Conservation (phyloP, 2,888 invertebrate genomes). For the Sphaerophoria taeniata region DNA sequence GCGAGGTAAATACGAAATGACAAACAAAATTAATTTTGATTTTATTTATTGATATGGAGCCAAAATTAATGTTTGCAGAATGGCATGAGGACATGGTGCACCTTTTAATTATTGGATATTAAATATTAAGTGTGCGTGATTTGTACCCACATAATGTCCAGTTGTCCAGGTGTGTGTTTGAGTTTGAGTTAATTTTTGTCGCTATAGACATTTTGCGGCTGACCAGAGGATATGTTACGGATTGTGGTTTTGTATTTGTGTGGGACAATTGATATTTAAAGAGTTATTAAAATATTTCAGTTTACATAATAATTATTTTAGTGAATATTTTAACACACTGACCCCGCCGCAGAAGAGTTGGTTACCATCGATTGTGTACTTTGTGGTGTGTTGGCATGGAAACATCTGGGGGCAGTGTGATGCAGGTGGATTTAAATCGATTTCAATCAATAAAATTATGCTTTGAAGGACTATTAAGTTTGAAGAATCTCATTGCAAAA, state of each 20-base stretch:
- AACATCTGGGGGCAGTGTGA: no score
- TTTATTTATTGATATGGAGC: slow-evolving; percentile 3
- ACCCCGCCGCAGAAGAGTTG: no score
- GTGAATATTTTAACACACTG: no score
- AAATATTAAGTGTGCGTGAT: no score
- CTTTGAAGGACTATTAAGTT: no score
- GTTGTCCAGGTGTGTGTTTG: not conserved
- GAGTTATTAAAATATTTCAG: no score
- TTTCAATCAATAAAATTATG: no score
- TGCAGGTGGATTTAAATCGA: no score
- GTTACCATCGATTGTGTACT: no score
- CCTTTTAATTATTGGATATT: not conserved
- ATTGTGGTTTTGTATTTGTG: not conserved
- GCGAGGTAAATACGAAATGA: slow-evolving; percentile 18
- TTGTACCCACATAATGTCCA: not conserved
- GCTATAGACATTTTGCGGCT: not conserved
- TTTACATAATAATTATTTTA: no score
- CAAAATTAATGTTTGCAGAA: not conserved
- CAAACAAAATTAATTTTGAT: slow-evolving; percentile 8
- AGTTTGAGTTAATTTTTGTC: not conserved
- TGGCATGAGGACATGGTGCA: not conserved
- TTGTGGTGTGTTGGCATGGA: no score
- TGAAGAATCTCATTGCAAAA: no score
- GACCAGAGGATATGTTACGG: not conserved
- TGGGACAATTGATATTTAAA: not conserved